These are phyloP conservation scores for Phrynosoma blainvillii DNA, from an alignment of 2,113 vertebrate genomes.

Conservation along the genomic window DNA sequence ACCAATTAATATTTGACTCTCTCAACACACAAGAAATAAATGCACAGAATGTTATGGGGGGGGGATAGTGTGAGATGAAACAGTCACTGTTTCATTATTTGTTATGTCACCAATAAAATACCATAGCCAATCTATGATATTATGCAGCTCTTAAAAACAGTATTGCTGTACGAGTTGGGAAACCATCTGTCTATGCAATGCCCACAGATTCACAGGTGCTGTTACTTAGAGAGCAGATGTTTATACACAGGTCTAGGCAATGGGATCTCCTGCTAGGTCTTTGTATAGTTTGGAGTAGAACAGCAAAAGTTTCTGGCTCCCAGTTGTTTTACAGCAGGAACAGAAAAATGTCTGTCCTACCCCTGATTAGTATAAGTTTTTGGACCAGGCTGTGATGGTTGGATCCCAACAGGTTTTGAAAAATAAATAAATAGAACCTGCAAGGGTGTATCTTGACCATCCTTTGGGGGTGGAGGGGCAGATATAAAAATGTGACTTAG, in stretches of 20 bases:
- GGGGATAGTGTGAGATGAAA: background rate
- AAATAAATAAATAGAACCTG: too few species aligned
- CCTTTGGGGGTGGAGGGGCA: background rate
- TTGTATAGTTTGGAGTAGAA: too few species aligned
- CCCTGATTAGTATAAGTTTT: too few species aligned
- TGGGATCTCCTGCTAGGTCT: too few species aligned
- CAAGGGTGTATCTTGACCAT: too few species aligned
- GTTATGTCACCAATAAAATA: background rate
- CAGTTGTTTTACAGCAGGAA: too few species aligned
- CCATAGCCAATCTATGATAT: background rate
- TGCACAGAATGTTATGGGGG: too few species aligned
- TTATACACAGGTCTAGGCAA: background rate
- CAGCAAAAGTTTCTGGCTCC: too few species aligned
- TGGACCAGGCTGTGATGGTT: too few species aligned
- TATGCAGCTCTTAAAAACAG: background rate
- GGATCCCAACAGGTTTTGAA: too few species aligned
- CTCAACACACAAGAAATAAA: background rate
- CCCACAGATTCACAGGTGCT: background rate
- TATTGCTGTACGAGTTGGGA: background rate
- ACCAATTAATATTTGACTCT: background rate
- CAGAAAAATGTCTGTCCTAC: too few species aligned
- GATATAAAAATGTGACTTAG: background rate
- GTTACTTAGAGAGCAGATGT: background rate
- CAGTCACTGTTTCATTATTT: background rate
- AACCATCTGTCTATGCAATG: background rate